Conservation (phyloP, 2,113 vertebrate species). For the Burhinus oedicnemus region DNA sequence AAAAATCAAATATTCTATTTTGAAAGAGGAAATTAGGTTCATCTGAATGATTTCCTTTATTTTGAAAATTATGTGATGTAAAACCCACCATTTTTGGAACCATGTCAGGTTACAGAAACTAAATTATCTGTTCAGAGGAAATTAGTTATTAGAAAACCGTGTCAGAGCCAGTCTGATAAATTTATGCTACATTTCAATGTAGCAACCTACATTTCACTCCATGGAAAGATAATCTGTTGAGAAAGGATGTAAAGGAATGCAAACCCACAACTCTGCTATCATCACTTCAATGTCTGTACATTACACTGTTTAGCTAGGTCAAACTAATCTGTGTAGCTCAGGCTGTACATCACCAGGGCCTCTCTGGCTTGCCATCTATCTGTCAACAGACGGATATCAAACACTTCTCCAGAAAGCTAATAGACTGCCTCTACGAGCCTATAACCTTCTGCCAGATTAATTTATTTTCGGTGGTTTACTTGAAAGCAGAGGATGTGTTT, state of each 20-base stretch:
- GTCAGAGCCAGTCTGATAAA: not conserved
- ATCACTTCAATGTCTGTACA: not conserved
- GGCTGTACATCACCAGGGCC: not conserved
- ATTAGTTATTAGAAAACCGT: not conserved
- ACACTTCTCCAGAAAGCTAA: not conserved
- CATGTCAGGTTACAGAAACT: not conserved
- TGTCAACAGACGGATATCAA: not conserved
- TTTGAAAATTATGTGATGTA: not conserved
- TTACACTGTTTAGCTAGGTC: not conserved
- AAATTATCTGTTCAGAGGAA: not conserved
- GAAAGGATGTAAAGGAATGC: not conserved
- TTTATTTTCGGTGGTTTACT: not conserved
- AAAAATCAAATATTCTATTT: not conserved
- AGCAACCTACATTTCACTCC: not conserved
- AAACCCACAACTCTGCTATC: not conserved
- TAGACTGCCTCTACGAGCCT: accelerated
- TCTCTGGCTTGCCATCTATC: not conserved
- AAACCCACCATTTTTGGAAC: not conserved
- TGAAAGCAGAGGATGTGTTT: not conserved
- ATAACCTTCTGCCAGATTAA: not conserved
- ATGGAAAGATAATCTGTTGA: not conserved
- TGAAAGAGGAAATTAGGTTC: not conserved
- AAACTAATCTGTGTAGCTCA: not conserved
- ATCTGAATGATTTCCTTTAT: not conserved
- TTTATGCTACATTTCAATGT: not conserved